Conservation (phyloP, 2,113 vertebrate species). For the Carollia perspicillata region DNA sequence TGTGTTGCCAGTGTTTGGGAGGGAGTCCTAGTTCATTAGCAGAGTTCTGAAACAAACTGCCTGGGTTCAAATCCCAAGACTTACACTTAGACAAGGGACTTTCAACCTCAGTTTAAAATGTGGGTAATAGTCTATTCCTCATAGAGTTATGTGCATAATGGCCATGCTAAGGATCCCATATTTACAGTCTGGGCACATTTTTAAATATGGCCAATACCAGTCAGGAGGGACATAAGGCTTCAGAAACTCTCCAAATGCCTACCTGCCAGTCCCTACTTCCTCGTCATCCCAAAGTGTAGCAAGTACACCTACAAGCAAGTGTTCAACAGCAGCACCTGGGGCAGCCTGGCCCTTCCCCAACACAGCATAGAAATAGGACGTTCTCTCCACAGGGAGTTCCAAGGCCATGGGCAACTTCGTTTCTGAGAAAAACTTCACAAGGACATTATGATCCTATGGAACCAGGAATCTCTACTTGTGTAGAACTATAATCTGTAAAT, state of each 20-base stretch:
- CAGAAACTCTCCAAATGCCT: neutral
- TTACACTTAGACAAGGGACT: neutral
- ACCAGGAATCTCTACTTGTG: neutral
- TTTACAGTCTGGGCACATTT: neutral
- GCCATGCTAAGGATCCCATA: neutral
- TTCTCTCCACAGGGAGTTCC: neutral
- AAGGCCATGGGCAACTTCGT: accelerated
- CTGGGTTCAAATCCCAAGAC: neutral
- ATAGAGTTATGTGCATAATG: neutral
- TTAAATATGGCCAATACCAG: neutral
- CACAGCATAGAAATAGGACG: neutral
- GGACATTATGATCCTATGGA: neutral
- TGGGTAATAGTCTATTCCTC: neutral
- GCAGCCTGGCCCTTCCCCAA: accelerated
- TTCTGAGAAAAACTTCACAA: neutral
- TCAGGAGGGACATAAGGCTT: neutral
- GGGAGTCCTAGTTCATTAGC: neutral
- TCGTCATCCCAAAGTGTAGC: neutral
- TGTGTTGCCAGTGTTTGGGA: neutral
- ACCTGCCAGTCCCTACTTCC: neutral
- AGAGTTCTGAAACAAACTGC: neutral
- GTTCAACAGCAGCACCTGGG: neutral
- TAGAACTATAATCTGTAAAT: neutral
- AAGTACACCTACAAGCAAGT: neutral
- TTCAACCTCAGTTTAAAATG: neutral